Evolutionary conservation across 1,140 invertebrate species (phyloP).

Genomic region (Centruroides vittatus): DNA sequence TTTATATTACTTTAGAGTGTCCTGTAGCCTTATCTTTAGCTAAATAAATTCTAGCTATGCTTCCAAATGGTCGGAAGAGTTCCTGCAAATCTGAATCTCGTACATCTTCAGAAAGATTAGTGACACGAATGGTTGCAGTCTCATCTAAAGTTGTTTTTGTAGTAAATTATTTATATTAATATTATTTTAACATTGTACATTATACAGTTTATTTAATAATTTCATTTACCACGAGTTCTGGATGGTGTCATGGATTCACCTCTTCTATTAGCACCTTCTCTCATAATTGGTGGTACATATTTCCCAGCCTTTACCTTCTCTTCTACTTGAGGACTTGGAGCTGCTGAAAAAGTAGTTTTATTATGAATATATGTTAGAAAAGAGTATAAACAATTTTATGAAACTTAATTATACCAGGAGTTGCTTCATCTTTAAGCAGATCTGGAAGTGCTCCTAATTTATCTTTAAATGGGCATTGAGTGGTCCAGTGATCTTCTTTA

Average conservation of each 20-base stretch:
- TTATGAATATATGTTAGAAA: neutral
- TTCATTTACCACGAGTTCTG: conserved; percentile 5
- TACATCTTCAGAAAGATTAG: conserved; percentile 93
- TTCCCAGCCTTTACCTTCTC: conserved; percentile 29
- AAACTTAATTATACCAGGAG: neutral
- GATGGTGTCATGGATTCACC: conserved; percentile 47
- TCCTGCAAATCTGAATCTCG: conserved; percentile 90
- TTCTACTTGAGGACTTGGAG: conserved; percentile 10
- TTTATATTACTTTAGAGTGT: conserved; percentile 32
- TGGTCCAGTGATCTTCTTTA: conserved; percentile 93
- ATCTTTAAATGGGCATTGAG: conserved; percentile 93
- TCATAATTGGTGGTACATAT: conserved; percentile 66
- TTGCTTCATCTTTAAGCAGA: conserved; percentile 36
- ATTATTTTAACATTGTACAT: neutral
- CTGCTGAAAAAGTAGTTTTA: neutral
- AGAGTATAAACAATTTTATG: neutral
- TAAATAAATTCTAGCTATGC: conserved; percentile 70
- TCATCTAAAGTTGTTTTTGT: conserved; percentile 38
- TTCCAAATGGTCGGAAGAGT: conserved; percentile 80
- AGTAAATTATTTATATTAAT: neutral
- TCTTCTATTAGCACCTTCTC: conserved; percentile 57
- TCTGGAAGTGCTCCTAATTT: conserved; percentile 36
- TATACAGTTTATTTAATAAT: neutral
- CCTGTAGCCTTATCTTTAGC: conserved; percentile 58
- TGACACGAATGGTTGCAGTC: conserved; percentile 82